Evolutionary conservation across 2,113 vertebrate genomes (phyloP), one percentile per base, ranked within the genome.

Genomic region (Isurus oxyrinchus): DNA sequence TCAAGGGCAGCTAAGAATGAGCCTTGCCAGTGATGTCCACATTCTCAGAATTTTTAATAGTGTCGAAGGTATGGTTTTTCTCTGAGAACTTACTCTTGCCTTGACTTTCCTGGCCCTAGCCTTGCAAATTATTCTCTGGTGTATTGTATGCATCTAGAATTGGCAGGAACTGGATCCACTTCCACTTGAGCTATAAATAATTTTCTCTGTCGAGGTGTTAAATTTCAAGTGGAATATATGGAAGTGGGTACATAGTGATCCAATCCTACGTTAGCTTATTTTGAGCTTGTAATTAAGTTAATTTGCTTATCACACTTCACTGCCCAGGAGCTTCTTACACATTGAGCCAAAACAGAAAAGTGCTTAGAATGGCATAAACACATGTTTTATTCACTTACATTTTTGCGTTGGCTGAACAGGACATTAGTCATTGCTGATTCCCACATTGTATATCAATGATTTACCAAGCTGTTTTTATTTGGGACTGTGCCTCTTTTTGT

Each of bases 211-310:
- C 31, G 35, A 63, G 19, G 90, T 93, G 35, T 59, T 31, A 93
- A 61, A 93, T 63, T 63, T n/a, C 90, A 63, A 21, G 57, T 21
- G 35, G 59, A 61, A n/a, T 72, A 31, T 93, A 35, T 93, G 59
- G 35, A 63, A 63, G 90, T 61, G 35, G n/a, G 57, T 93, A 8
- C 13, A 63, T 63, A 93, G 19, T 63, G 35, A 93, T 63, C 31
- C 35, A 40, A 31, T 90, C 53, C 53, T 90, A 27, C 53, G 35
- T 87, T 90, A 59, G 87, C 35, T 90, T 57, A 90, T 59, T 57
- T 87, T 49, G 44, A 87, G 81, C 55, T 19, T n/a, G 19, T 93
- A 93, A 93, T 93, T 93, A 93, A 63, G 61, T 14, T 93, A 93
- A 93, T 40, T 93, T 63, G 35, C 57, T 63, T 61, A n/a, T 63